Conservation (phyloP, 2,888 invertebrate species). For the Odontothrips loti region DNA sequence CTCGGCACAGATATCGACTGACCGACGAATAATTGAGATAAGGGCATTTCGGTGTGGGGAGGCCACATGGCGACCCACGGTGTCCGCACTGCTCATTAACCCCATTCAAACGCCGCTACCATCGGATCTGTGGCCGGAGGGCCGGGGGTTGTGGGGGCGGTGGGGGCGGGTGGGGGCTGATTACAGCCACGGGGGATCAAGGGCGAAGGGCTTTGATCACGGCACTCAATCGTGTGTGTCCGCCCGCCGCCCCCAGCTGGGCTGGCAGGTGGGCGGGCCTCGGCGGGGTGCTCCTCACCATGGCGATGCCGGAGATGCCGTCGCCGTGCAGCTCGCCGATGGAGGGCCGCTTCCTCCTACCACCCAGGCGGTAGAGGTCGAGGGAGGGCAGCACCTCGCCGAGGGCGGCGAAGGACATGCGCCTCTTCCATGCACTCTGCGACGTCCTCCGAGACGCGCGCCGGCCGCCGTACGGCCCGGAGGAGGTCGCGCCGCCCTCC, state of each 20-base stretch:
- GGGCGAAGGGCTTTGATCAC: too few species aligned
- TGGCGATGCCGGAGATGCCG: conserved; percentile 32
- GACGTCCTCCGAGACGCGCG: conserved; percentile 3
- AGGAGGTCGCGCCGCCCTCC: not conserved
- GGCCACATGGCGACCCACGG: too few species aligned
- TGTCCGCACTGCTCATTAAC: too few species aligned
- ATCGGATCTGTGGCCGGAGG: too few species aligned
- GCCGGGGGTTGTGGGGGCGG: too few species aligned
- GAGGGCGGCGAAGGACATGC: conserved; percentile 12
- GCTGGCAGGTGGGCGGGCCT: not conserved
- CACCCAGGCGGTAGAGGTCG: conserved; percentile 77
- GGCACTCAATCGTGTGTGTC: too few species aligned
- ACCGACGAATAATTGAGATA: too few species aligned
- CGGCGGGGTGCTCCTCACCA: not conserved
- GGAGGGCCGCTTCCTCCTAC: conserved; percentile 72
- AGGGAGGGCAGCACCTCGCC: conserved; percentile 70
- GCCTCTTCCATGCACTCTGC: not conserved
- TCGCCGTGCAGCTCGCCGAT: conserved; percentile 76
- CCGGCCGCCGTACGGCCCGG: not conserved
- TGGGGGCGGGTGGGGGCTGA: too few species aligned
- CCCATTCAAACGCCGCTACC: too few species aligned
- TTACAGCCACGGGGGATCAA: too few species aligned
- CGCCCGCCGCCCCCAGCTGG: not conserved
- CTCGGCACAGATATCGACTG: too few species aligned
- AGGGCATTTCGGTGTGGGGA: too few species aligned